Percentiles rank a stretch among this genome's conserved stretches.
phyloP scores from a whole-genome alignment of 92 coral and sea anemone genomes.

The Metridium senile region DNA sequence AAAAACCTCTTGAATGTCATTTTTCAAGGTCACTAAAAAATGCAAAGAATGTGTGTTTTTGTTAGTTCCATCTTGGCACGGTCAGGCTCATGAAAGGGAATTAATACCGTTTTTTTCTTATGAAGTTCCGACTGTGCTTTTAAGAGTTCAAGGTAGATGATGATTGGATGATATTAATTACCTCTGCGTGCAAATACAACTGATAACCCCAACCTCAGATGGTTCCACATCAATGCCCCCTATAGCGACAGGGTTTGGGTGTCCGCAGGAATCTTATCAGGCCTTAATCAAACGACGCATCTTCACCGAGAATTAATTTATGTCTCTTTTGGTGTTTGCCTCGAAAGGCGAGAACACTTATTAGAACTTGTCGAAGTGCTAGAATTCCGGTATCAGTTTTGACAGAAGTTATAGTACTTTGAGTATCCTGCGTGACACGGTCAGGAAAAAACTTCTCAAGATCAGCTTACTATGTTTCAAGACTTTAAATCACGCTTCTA shows the following conservation, averaged over 20 bases:
- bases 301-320: constrained; percentile 64
- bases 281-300: constrained; percentile 38
- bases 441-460: background rate
- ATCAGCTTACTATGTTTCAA: background rate
- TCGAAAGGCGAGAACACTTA: constrained; percentile 62
- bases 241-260: constrained; percentile 23
- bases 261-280: constrained; percentile 24
- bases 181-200: constrained; percentile 17
- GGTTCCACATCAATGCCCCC: constrained; percentile 25
- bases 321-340: constrained; percentile 57
- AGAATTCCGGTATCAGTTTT: background rate
- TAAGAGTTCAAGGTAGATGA: constrained; percentile 27
- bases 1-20: background rate
- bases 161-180: constrained; percentile 30
- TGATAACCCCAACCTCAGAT: constrained; percentile 26
- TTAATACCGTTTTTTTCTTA: background rate
- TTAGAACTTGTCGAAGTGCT: constrained; percentile 23
- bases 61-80: constrained; percentile 16
- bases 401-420: constrained; percentile 6
- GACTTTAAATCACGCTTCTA: background rate
- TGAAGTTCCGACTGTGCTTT: constrained; percentile 32
- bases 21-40: background rate
- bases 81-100: constrained; percentile 8
- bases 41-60: constrained; percentile 16
- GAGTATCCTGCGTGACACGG: constrained; percentile 7